Evolutionary conservation across 2,113 vertebrate species (phyloP).

Genomic region (Nibea coibor): DNA sequence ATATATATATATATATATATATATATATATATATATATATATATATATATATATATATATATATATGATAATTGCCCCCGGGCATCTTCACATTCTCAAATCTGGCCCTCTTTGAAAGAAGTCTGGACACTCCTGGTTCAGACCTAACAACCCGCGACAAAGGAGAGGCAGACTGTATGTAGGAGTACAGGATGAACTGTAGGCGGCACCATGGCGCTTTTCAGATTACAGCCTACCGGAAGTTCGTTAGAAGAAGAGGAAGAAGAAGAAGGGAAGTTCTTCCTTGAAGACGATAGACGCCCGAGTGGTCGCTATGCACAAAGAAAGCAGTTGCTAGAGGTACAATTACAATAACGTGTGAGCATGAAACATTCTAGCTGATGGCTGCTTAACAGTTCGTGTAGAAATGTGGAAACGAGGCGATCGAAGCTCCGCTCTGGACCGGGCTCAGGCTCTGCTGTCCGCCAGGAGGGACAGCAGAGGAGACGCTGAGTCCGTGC

Average conservation of each 20-base stretch:
- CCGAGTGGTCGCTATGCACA: background rate
- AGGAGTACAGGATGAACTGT: too few species aligned
- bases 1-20: too few species aligned
- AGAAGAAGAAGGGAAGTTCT: background rate
- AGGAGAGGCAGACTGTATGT: too few species aligned
- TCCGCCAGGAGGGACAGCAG: conserved; percentile 60
- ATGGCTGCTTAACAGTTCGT: background rate
- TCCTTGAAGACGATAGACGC: conserved; percentile 56
- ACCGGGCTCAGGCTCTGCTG: conserved; percentile 81
- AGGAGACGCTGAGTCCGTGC: conserved; percentile 3
- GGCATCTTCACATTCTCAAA: too few species aligned
- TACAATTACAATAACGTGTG: too few species aligned
- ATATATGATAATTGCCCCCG: too few species aligned
- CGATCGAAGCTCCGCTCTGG: conserved; percentile 77
- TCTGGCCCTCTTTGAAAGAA: too few species aligned
- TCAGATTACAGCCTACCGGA: background rate
- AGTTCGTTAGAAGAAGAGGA: background rate
- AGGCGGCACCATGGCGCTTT: background rate
- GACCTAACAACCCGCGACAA: too few species aligned
- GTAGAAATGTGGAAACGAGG: conserved; percentile 78
- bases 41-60: too few species aligned
- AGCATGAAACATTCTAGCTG: too few species aligned
- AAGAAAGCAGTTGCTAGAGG: background rate
- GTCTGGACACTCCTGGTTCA: too few species aligned
- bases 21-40: too few species aligned